Evolutionary conservation across 1,140 invertebrate species (phyloP).

Genomic region (Kradibia gibbosae): DNA sequence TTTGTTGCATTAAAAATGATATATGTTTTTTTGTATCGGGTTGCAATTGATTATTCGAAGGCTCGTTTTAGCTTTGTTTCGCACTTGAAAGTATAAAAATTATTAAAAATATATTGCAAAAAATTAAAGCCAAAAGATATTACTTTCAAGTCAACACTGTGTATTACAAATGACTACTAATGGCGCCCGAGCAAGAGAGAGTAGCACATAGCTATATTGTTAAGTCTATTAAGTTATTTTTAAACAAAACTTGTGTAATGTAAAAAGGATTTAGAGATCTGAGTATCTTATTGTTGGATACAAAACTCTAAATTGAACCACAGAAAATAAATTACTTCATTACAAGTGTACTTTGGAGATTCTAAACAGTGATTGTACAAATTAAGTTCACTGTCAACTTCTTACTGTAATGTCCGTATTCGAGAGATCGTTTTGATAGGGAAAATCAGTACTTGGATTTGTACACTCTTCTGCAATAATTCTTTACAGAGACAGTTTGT

Average conservation of each 20-base stretch:
- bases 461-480: slow-evolving; percentile 25
- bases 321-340: slow-evolving; percentile 34
- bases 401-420: slow-evolving; percentile 26
- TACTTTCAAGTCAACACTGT: slow-evolving; percentile 41
- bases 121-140: slow-evolving; percentile 38
- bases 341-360: slow-evolving; percentile 45
- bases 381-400: slow-evolving; percentile 18
- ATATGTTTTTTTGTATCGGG: slow-evolving; percentile 42
- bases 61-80: slow-evolving; percentile 35
- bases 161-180: slow-evolving; percentile 31
- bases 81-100: slow-evolving; percentile 39
- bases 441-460: slow-evolving; percentile 23
- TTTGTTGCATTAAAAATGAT: slow-evolving; percentile 49
- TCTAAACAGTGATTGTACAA: slow-evolving; percentile 31
- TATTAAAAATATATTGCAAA: slow-evolving; percentile 27
- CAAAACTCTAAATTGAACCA: slow-evolving; percentile 32
- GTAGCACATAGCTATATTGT: slow-evolving; percentile 37
- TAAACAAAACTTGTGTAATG: slow-evolving; percentile 41
- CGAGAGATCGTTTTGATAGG: background rate
- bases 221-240: slow-evolving; percentile 51
- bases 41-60: slow-evolving; percentile 19
- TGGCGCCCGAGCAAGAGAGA: slow-evolving; percentile 12
- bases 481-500: slow-evolving; percentile 4
- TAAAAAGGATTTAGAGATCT: slow-evolving; percentile 35
- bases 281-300: slow-evolving; percentile 31